A percentile compares a stretch with the other conserved stretches of the same genome.
phyloP scores from a whole-genome alignment of 2,113 vertebrate species.

The Ophiodon elongatus region DNA sequence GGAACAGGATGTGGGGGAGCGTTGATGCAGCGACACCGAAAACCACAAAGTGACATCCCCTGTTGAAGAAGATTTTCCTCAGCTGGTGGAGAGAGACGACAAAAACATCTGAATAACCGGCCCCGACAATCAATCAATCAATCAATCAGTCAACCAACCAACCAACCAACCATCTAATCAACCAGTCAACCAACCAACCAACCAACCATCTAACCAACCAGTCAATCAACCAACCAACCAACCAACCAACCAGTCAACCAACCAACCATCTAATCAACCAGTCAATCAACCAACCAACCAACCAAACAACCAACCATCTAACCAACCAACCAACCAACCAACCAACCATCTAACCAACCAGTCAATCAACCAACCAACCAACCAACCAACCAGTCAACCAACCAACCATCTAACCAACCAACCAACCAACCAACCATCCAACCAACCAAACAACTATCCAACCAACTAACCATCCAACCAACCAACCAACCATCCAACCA shows the following conservation, averaged over 20 bases:
- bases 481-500: too few species aligned
- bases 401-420: background rate
- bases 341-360: background rate
- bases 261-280: too few species aligned
- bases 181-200: too few species aligned
- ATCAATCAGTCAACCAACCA: background rate
- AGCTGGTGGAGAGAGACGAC: background rate
- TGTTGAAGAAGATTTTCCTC: conserved; percentile 27
- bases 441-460: too few species aligned
- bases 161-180: background rate
- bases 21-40: conserved; percentile 43
- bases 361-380: background rate
- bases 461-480: too few species aligned
- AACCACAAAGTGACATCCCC: conserved; percentile 38
- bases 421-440: background rate
- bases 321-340: background rate
- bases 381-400: background rate
- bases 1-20: conserved; percentile 47
- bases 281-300: background rate
- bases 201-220: too few species aligned
- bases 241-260: background rate
- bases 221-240: background rate
- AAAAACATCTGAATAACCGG: too few species aligned
- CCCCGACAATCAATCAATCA: background rate
- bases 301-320: too few species aligned